phyloP scores from a whole-genome alignment of 1,140 invertebrate genomes.

The Temnothorax longispinosus region DNA sequence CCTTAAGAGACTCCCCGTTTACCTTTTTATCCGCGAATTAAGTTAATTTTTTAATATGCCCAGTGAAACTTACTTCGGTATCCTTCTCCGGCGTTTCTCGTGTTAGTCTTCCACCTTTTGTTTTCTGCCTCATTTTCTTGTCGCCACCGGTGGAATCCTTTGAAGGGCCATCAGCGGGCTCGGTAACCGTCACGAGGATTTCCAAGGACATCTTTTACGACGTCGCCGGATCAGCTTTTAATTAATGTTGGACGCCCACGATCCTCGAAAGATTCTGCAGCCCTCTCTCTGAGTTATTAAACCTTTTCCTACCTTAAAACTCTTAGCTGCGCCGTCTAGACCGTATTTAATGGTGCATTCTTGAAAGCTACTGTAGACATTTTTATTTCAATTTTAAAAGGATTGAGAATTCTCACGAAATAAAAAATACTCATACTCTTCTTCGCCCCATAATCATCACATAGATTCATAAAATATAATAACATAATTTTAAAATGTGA shows the following conservation, averaged over 20 bases:
- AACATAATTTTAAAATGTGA: background rate
- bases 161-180: slow-evolving; percentile 42
- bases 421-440: background rate
- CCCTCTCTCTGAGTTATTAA: slow-evolving; percentile 32
- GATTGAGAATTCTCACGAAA: background rate
- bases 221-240: slow-evolving; percentile 53
- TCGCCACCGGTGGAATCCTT: slow-evolving; percentile 27
- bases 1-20: slow-evolving; percentile 54
- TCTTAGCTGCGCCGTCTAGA: background rate
- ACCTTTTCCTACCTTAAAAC: slow-evolving; percentile 58
- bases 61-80: slow-evolving; percentile 59
- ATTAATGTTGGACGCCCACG: slow-evolving; percentile 47
- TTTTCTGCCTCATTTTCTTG: slow-evolving; percentile 40
- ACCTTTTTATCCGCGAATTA: slow-evolving; percentile 58
- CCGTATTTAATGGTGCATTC: slow-evolving; percentile 8
- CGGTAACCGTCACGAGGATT: slow-evolving; percentile 50
- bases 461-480: background rate
- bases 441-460: background rate
- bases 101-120: slow-evolving; percentile 36
- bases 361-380: background rate
- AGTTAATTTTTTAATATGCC: slow-evolving; percentile 61
- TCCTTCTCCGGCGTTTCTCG: slow-evolving; percentile 11
- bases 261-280: slow-evolving; percentile 36
- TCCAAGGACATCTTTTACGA: slow-evolving; percentile 56
- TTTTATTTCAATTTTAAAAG: background rate